Evolutionary conservation across 2,797 vertebrate genomes (phyloP).

Genomic region (Catharus ustulatus): DNA sequence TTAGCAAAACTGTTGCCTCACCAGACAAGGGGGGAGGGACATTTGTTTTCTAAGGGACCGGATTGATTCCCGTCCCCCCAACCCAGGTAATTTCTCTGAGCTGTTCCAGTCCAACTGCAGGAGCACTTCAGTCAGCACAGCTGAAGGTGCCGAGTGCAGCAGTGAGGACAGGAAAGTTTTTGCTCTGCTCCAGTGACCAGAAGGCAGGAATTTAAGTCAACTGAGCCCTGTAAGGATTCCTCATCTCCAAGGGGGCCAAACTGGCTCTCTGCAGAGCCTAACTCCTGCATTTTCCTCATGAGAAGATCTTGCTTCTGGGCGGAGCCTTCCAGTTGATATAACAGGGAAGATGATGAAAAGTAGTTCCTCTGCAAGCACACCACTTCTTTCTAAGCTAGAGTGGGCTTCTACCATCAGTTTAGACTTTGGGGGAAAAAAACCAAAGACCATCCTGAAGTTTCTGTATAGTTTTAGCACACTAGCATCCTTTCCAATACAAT

Average conservation of each 20-base stretch:
- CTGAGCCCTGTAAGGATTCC: neutral
- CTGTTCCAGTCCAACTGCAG: neutral
- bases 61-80: neutral
- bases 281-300: neutral
- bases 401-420: neutral
- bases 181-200: neutral
- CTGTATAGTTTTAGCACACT: neutral
- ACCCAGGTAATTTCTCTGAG: neutral
- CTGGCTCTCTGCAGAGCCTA: neutral
- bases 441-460: neutral
- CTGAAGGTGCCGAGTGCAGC: accelerated
- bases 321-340: neutral
- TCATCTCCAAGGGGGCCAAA: neutral
- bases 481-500: neutral
- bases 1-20: neutral
- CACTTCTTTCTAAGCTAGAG: neutral
- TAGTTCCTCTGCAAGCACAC: neutral
- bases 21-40: neutral
- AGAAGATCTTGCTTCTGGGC: neutral
- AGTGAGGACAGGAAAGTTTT: neutral
- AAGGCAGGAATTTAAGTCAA: neutral
- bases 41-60: neutral
- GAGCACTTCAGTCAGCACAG: neutral
- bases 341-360: neutral
- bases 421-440: neutral